Evolutionary conservation across 2,113 vertebrate genomes (phyloP).

Genomic region (Petaurus breviceps): DNA sequence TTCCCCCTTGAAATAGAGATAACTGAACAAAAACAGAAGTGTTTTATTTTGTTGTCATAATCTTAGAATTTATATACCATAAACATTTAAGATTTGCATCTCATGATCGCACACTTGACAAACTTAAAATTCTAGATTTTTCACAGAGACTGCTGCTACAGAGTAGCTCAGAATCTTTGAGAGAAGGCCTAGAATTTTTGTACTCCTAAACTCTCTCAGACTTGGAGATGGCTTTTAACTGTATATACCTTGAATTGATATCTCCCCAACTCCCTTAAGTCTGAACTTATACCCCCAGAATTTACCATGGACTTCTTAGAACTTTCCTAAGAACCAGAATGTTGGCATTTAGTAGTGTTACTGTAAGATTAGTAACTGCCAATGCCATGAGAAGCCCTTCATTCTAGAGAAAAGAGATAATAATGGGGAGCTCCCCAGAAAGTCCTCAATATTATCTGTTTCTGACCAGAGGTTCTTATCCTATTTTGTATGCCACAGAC

Average conservation of each 20-base stretch:
- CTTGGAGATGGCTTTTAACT: background rate
- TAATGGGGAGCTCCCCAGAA: background rate
- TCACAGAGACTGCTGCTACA: background rate
- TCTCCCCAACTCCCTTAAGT: background rate
- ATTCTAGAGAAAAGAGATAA: background rate
- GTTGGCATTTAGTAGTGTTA: conserved; percentile 9
- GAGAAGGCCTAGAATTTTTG: background rate
- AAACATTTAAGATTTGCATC: conserved; percentile 37
- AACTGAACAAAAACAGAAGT: background rate
- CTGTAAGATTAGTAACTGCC: background rate
- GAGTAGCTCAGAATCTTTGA: conserved; percentile 1
- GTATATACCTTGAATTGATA: background rate
- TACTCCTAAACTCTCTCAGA: background rate
- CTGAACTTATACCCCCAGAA: background rate
- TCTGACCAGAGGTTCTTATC: background rate
- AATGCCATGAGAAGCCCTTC: background rate
- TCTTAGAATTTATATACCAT: background rate
- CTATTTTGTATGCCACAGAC: background rate
- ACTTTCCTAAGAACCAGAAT: background rate
- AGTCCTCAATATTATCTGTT: background rate
- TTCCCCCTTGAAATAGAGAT: background rate
- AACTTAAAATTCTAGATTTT: conserved; percentile 22
- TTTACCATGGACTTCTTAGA: background rate
- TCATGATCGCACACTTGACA: background rate
- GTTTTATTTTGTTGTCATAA: background rate